Conservation (phyloP, 1,140 invertebrate species). For the Bactericera cockerelli region DNA sequence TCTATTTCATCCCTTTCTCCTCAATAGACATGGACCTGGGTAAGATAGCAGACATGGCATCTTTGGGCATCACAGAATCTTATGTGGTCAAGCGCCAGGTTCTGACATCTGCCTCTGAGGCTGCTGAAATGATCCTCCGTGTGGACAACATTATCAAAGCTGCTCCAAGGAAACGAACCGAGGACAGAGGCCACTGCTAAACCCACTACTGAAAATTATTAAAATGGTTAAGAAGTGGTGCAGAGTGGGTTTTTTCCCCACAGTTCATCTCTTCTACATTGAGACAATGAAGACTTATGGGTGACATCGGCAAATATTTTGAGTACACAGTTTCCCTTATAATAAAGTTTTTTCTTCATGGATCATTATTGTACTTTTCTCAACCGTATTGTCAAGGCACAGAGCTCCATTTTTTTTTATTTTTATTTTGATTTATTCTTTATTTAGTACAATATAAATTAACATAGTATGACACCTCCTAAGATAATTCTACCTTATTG, state of each 20-base stretch:
- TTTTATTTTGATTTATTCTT: no score
- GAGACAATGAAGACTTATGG: background rate
- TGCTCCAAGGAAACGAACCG: slow-evolving; percentile 76
- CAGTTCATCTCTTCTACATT: background rate
- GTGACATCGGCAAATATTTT: no score
- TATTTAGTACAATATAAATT: no score
- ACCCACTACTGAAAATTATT: no score
- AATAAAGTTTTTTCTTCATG: no score
- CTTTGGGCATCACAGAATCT: slow-evolving; percentile 88
- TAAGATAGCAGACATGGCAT: slow-evolving; percentile 68
- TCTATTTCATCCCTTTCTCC: slow-evolving; percentile 17
- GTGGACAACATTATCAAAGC: slow-evolving; percentile 95
- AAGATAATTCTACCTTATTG: no score
- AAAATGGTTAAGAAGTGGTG: background rate
- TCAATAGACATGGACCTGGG: slow-evolving; percentile 72
- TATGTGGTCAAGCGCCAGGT: slow-evolving; percentile 94
- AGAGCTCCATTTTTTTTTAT: no score
- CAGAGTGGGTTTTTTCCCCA: background rate
- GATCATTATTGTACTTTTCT: no score
- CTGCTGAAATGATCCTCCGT: slow-evolving; percentile 96
- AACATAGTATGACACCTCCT: no score
- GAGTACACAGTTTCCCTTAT: no score
- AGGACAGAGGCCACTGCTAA: slow-evolving; percentile 77
- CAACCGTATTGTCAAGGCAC: no score
- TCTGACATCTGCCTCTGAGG: slow-evolving; percentile 84